Evolutionary conservation across 2,113 vertebrate genomes (phyloP).

Genomic region (Rhombomys opimus): DNA sequence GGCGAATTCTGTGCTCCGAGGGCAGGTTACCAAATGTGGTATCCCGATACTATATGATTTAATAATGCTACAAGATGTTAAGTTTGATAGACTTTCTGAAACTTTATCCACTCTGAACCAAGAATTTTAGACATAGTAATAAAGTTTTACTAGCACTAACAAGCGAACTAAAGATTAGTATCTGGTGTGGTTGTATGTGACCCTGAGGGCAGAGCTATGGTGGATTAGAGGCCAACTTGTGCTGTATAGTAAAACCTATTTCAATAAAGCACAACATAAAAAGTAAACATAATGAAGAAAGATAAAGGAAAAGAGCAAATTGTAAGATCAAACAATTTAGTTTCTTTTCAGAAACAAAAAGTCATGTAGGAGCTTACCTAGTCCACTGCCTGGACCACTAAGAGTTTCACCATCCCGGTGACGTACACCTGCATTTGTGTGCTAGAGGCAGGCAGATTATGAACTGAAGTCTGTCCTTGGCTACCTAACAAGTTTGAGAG

Average conservation of each 20-base stretch:
- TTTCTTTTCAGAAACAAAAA: background rate
- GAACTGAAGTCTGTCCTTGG: background rate
- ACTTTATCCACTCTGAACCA: background rate
- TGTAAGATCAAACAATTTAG: background rate
- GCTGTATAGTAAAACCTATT: background rate
- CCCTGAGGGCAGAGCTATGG: too few relatives aligned
- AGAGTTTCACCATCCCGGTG: background rate
- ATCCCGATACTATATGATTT: background rate
- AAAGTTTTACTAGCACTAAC: background rate
- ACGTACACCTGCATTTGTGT: background rate
- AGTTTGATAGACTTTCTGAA: background rate
- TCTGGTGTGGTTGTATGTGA: background rate
- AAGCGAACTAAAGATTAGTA: background rate
- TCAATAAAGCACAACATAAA: background rate
- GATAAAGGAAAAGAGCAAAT: background rate
- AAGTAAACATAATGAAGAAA: background rate
- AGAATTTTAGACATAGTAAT: slow-evolving; percentile 13
- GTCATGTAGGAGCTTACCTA: background rate
- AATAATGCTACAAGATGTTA: background rate
- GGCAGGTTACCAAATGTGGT: background rate
- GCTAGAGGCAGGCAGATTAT: background rate
- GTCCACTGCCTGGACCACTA: background rate
- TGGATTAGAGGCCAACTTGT: background rate
- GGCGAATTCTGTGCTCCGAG: background rate
- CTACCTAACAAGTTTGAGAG: background rate